Evolutionary conservation across 2,113 vertebrate species (phyloP), one percentile per base, ranked within the genome.

Genomic region (Gymnocephalus cernua): DNA sequence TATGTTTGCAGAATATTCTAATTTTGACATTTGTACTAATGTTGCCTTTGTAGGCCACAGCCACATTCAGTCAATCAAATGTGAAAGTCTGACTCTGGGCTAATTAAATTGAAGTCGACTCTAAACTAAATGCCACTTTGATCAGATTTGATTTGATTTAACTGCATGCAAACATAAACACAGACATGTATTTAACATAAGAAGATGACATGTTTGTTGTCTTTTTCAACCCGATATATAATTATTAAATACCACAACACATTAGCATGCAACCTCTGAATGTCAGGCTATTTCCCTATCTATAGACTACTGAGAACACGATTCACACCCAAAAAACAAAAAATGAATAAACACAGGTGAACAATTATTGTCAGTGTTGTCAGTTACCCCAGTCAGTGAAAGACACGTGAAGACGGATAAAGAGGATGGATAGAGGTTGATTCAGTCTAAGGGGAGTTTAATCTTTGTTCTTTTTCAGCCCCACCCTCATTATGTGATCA

Each of bases 21-120:
- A 88, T 89, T 64, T 61, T 89, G 86, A 89, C 80, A 89, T 93
- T 87, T 79, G 27, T 64, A 50, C 41, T 29, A 51, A 15, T 45
- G 54, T 74, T 59, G 50, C 50, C 50, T 32, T 47, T 19, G 56
- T 38, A 4, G n/a, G 21, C 35, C 3, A 14, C 47, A 27, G 65
- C 15, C 62, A 68, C 18, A n/a, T 10, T 25, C 14, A 56, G 44
- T 63, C 76, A 65, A 19, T 68, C 29, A 62, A 19, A 14, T 27
- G 16, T 56, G 18, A 62, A 64, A 47, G n/a, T 68, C 6, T 13
- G 48, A 80, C 54, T 81, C 54, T 47, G 21, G 25, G 56, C 2
- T 50, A 41, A 77, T 85, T 79, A 74, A 65, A 77, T 15, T 19
- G 14, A 19, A 48, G 21, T 57, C 10, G 32, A 41, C 38, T 41